phyloP scores from a whole-genome alignment of 2,888 invertebrate species.

The Drosophila affinis region DNA sequence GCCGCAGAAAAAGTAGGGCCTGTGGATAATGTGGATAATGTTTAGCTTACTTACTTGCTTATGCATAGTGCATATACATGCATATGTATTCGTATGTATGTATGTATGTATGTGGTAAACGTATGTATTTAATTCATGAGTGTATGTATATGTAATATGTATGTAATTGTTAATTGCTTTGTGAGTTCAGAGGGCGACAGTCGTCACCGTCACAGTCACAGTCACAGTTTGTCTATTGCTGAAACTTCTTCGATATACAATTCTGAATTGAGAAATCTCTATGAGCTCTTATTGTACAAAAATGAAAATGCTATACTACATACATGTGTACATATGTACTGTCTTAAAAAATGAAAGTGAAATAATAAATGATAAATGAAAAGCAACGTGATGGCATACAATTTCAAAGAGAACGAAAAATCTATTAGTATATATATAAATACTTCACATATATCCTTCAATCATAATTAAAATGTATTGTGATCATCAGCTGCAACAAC shows the following conservation, averaged over 20 bases:
- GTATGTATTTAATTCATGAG: slow-evolving; percentile 33
- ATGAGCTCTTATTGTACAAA: background rate
- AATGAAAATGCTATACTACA: background rate
- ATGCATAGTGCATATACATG: slow-evolving; percentile 6
- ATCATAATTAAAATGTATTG: too few species aligned
- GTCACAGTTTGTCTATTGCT: slow-evolving; percentile 34
- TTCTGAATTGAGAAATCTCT: too few species aligned
- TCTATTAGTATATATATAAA: background rate
- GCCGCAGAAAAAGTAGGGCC: slow-evolving; percentile 56
- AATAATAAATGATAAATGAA: too few species aligned
- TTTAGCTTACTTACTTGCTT: slow-evolving; percentile 3
- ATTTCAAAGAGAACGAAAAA: background rate
- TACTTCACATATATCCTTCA: background rate
- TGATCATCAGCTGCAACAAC: too few species aligned
- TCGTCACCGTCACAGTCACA: background rate
- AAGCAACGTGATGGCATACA: background rate
- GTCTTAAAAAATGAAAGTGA: too few species aligned
- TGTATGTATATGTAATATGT: slow-evolving; percentile 29
- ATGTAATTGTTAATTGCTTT: slow-evolving; percentile 24
- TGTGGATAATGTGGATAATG: background rate
- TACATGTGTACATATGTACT: too few species aligned
- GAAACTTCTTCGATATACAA: slow-evolving; percentile 30
- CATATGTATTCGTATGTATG: background rate
- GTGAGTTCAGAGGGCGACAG: background rate
- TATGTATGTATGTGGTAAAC: slow-evolving; percentile 12